These are phyloP conservation scores for human (Homo sapiens) DNA, from an alignment of 2,113 vertebrate genomes.

Conservation along the genomic window GRCh38 chr12:18593501-18594000, in stretches of 20 bases:
- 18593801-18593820: not conserved
- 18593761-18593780: not conserved
- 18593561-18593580: not conserved
- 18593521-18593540: not conserved
- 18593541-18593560: not conserved
- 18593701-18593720: not conserved
- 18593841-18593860: not conserved
- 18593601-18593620: not conserved
- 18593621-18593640: not conserved
- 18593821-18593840: not conserved
- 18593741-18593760: not conserved
- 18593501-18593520: not conserved
- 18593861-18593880: not conserved
- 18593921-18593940: not conserved
- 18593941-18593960: not conserved
- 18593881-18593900: not conserved
- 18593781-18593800: not conserved
- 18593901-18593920: not conserved
- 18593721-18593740: not conserved
- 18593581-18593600: not conserved
- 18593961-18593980: not conserved
- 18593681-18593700: not conserved
- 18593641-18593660: not conserved
- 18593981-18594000: not conserved
- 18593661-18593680: not conserved